Evolutionary conservation across 2,888 invertebrate genomes (phyloP).

Genomic region (Orthonevra nobilis): DNA sequence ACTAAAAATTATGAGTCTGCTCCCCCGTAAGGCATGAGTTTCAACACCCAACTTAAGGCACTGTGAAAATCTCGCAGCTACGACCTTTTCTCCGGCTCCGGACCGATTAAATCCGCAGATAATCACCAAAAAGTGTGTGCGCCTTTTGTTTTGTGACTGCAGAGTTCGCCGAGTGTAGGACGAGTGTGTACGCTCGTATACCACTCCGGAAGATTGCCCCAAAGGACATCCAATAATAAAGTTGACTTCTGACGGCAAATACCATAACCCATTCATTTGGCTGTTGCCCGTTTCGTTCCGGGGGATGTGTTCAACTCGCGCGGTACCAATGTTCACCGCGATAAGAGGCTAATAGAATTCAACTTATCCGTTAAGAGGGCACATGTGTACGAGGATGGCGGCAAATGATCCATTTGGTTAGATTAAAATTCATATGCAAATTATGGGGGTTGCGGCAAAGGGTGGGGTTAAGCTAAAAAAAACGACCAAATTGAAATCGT

Average conservation of each 20-base stretch:
- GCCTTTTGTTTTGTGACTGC: constrained; percentile 56
- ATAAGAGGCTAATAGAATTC: constrained; percentile 71
- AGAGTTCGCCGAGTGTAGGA: background rate
- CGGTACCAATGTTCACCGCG: constrained; percentile 65
- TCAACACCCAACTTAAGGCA: constrained; percentile 55
- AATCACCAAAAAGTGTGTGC: constrained; percentile 69
- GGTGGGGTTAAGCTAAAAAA: constrained; percentile 42
- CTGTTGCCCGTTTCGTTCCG: background rate
- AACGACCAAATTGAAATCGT: constrained; percentile 59
- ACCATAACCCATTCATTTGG: constrained; percentile 69
- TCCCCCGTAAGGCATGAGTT: constrained; percentile 60
- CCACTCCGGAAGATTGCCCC: constrained; percentile 50
- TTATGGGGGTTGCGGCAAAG: constrained; percentile 32
- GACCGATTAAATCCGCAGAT: constrained; percentile 69
- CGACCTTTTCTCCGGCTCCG: constrained; percentile 61
- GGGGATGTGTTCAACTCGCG: constrained; percentile 28
- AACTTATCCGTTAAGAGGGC: constrained; percentile 69
- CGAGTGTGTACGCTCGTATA: background rate
- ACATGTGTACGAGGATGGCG: constrained; percentile 55
- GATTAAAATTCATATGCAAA: constrained; percentile 73
- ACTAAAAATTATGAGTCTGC: constrained; percentile 64
- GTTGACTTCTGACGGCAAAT: constrained; percentile 68
- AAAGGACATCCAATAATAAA: constrained; percentile 71
- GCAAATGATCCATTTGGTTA: constrained; percentile 70
- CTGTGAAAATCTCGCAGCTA: constrained; percentile 31